phyloP scores from a whole-genome alignment of 2,113 vertebrate species.

The Myiopsitta monachus region DNA sequence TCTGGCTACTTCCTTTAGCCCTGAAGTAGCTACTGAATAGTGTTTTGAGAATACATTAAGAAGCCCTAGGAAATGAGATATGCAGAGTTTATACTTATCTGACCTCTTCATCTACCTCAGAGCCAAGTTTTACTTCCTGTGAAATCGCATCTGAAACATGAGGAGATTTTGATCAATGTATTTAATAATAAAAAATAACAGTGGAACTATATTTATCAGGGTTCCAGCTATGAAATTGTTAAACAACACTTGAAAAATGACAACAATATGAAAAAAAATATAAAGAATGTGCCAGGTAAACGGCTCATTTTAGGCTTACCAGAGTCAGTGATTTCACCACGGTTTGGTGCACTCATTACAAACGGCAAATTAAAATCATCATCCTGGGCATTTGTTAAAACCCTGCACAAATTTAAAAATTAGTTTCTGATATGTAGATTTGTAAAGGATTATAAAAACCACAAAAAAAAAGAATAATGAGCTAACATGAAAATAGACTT shows the following conservation, averaged over 20 bases:
- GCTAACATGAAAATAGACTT: background rate
- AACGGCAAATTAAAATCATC: constrained; percentile 67
- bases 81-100: constrained; percentile 44
- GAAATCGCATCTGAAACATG: constrained; percentile 70
- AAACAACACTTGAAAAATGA: background rate
- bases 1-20: background rate
- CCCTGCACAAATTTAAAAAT: constrained; percentile 51
- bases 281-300: background rate
- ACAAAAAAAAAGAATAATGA: background rate
- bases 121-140: constrained; percentile 66
- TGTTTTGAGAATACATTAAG: background rate
- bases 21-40: background rate
- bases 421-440: background rate
- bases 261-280: background rate
- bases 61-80: background rate
- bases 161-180: constrained; percentile 29
- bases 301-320: constrained; percentile 49
- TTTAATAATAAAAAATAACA: background rate
- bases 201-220: background rate
- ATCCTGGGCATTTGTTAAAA: constrained; percentile 64
- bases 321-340: constrained; percentile 46
- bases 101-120: constrained; percentile 74
- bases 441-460: background rate
- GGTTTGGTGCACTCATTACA: constrained; percentile 13
- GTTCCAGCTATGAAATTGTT: background rate